Base-by-base conservation (phyloP, 2,797 vertebrate species). In the Pseudochromis fuscus region DNA sequence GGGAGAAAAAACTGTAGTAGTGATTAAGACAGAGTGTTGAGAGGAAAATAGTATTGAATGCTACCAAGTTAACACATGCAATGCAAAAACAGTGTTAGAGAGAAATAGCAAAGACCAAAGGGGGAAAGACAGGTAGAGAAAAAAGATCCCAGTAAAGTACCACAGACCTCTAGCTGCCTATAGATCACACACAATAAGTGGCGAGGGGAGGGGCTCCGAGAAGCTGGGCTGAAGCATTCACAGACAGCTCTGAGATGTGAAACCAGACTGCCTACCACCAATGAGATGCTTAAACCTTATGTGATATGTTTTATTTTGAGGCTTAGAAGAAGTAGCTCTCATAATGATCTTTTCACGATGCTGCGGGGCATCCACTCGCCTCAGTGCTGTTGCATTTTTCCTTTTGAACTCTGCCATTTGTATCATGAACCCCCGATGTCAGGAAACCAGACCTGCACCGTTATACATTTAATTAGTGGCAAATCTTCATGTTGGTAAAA, bases 31-130 rank as follows among this genome's bases (percentile, higher is more conserved):
- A 91, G 61, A 82, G 72, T 82, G 74, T 87, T 77, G 83, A 85
- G 69, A 84, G 70, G 76, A 84, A n/a, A 81, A 89, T 72, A 91
- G 82, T 85, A 95, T 86, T 79, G 66, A 94, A 94, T 92, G 94
- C 95, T 96, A 96, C 93, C 89, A 94, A 91, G 92, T 96, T 95
- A 96, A 96, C 92, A 92, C 97, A 98, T 98, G 97, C 97, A 97
- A 95, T 93, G 96, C 92, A 93, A 94, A 93, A 94, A 90, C 88
- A 92, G 87, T 87, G 89, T 93, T 91, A 94, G 93, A 87, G 74
- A 85, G 76, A 79, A 86, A 87, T 70, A 86, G 76, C 77, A 86
- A 82, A 90, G 84, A 88, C 79, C 82, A 87, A 84, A 77, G 61
- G 70, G n/a, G 86, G 70, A 83, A 85, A 83, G 82, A 93, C 75